A percentile compares a stretch with the other conserved stretches of the same genome.
Conservation (phyloP, 2,797 vertebrate genomes). For the Enteromius argenteus region DNA sequence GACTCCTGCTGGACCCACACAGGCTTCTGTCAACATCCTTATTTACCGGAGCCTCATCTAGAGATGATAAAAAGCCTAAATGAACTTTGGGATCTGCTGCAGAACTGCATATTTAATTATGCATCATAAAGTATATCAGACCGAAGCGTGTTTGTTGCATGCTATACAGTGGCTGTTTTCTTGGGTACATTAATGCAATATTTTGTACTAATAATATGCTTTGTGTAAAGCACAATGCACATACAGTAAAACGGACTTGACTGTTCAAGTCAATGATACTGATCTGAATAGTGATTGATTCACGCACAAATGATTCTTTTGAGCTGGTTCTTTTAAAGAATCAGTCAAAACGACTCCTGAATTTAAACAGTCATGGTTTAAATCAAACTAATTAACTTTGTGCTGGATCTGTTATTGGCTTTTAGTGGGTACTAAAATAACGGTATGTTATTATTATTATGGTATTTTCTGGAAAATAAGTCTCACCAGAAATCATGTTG, state of each 20-base stretch:
- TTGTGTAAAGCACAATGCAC: neutral
- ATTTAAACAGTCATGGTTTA: neutral
- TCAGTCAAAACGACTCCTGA: neutral
- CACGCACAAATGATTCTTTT: neutral
- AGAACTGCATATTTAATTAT: neutral
- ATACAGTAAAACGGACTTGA: neutral
- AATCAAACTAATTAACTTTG: neutral
- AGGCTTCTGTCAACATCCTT: slow-evolving; percentile 39
- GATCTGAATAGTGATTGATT: neutral
- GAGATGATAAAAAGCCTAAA: neutral
- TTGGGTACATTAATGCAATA: neutral
- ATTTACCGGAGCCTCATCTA: neutral
- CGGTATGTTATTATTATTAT: too few species aligned
- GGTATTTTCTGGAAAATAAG: neutral
- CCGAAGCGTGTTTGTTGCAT: neutral
- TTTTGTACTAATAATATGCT: neutral
- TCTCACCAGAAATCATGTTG: rapidly evolving
- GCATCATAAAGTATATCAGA: neutral
- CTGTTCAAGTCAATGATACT: neutral
- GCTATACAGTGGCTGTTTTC: neutral
- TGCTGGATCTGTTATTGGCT: neutral
- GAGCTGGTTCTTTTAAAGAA: neutral
- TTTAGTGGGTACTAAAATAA: neutral
- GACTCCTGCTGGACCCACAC: slow-evolving; percentile 10
- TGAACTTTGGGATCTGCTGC: neutral